A percentile compares a stretch with the other conserved stretches of the same genome.
These are phyloP conservation scores for Strigamia crassipes DNA, from an alignment of 2,888 invertebrate species.

Conservation along the genomic window DNA sequence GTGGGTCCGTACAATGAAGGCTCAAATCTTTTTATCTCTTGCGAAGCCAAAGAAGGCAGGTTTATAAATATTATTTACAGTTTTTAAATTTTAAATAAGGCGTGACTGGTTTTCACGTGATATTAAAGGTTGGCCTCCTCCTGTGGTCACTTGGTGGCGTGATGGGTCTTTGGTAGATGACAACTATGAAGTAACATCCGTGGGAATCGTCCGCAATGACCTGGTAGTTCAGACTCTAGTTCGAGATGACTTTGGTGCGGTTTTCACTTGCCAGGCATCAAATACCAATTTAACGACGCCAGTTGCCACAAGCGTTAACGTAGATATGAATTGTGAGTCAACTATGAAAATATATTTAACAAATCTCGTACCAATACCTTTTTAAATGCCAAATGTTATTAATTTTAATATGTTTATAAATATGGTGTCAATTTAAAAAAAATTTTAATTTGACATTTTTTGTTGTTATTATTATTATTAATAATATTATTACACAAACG, in stretches of 20 bases:
- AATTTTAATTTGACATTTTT: too few relatives aligned
- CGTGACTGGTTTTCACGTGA: constrained; percentile 43
- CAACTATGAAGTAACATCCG: constrained; percentile 66
- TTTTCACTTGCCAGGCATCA: constrained; percentile 49
- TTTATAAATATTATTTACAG: neutral
- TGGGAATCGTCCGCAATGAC: constrained; percentile 51
- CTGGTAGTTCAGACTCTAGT: constrained; percentile 47
- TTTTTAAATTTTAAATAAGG: neutral
- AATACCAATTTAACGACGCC: constrained; percentile 50
- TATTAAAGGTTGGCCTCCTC: constrained; percentile 73
- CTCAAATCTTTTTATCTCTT: constrained; percentile 77
- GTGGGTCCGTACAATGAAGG: constrained; percentile 77
- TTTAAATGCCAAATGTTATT: neutral
- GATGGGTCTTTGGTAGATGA: constrained; percentile 77
- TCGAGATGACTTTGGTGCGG: constrained; percentile 49
- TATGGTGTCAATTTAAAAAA: too few relatives aligned
- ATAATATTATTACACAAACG: too few relatives aligned
- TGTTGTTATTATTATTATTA: too few relatives aligned
- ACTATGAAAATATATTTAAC: neutral
- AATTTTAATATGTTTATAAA: too few relatives aligned
- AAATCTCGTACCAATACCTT: neutral
- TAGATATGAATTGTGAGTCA: constrained; percentile 51
- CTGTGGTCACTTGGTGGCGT: constrained; percentile 81
- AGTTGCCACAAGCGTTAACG: constrained; percentile 46
- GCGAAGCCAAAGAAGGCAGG: constrained; percentile 83